These are phyloP conservation scores for Andrena marginata DNA, from an alignment of 2,888 invertebrate species.

Conservation along the genomic window DNA sequence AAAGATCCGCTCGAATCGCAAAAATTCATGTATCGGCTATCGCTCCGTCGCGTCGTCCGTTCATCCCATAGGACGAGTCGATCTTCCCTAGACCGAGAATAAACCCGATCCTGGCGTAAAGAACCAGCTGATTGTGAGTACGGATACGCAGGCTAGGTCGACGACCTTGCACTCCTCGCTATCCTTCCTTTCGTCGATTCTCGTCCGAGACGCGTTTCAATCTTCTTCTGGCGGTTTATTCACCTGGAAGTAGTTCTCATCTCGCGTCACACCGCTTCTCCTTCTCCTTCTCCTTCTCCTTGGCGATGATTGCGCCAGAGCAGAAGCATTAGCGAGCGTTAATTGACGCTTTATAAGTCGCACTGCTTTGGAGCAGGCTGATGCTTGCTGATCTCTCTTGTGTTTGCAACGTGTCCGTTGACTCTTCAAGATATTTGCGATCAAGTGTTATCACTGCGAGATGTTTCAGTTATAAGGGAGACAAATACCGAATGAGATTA, in stretches of 20 bases:
- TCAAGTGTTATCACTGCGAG: too few relatives aligned
- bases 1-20: background rate
- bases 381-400: too few relatives aligned
- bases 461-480: too few relatives aligned
- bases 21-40: background rate
- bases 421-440: too few relatives aligned
- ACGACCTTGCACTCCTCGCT: slow-evolving; percentile 60
- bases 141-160: slow-evolving; percentile 67
- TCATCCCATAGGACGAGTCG: background rate
- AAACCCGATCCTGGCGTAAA: slow-evolving; percentile 34
- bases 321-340: too few relatives aligned
- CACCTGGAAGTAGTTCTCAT: background rate
- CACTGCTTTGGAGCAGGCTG: too few relatives aligned
- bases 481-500: too few relatives aligned
- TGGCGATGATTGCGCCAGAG: too few relatives aligned
- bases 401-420: too few relatives aligned
- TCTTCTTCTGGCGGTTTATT: background rate
- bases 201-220: slow-evolving; percentile 9
- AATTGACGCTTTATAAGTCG: too few relatives aligned
- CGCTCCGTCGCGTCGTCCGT: background rate
- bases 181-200: slow-evolving; percentile 39
- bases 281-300: too few relatives aligned
- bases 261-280: background rate
- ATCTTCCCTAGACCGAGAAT: slow-evolving; percentile 32
- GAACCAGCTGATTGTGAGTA: slow-evolving; percentile 43